Evolutionary conservation across 2,797 vertebrate genomes (phyloP), one percentile per base, ranked within the genome.

Genomic region (Tinamus major): DNA sequence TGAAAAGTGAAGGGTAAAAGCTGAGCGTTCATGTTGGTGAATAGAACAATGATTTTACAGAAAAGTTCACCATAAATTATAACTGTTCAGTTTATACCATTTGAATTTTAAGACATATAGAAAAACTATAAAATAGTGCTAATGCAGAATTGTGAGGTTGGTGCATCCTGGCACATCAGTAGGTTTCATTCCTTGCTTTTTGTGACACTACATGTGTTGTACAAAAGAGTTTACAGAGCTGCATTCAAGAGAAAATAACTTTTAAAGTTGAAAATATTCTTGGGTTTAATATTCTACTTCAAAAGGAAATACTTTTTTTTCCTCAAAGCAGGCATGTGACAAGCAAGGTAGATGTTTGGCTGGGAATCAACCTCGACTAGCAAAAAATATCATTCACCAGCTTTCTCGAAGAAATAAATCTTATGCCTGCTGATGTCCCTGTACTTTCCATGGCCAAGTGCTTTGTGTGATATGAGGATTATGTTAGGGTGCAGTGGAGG

Each of bases 1-100:
- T 85, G 64, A 75, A 90, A 89, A 94, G 17, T 26, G 79, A 56
- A 85, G 13, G 10, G 19, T 83, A 91, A 83, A 24, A 89, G 24
- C 42, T 91, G 31, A 93, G 5, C 6, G 19, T 87, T 75, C 29
- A 31, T 79, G 19, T 49, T 44, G 56, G 42, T 76, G 44, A 86
- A 90, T 4, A 91, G 33, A 91, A 41, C 2, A 9, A 39, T 21
- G 3, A 85, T 79, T 79, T 78, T 31, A 74, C 23, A 42, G 53
- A 55, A 13, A 75, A 74, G 5, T 7, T 48, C 6, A 49, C 42
- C 2, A 69, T 63, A 85, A 88, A 74, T 77, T 76, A 21, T 37
- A 63, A 59, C 31, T 41, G 13, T 79, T 87, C 12, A 35, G 31
- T 58, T 92, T 90, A 51, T 33, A 56, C 4, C 16, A 41, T 49